phyloP scores from a whole-genome alignment of 1,140 invertebrate species.

The Apocrypta bakeri region DNA sequence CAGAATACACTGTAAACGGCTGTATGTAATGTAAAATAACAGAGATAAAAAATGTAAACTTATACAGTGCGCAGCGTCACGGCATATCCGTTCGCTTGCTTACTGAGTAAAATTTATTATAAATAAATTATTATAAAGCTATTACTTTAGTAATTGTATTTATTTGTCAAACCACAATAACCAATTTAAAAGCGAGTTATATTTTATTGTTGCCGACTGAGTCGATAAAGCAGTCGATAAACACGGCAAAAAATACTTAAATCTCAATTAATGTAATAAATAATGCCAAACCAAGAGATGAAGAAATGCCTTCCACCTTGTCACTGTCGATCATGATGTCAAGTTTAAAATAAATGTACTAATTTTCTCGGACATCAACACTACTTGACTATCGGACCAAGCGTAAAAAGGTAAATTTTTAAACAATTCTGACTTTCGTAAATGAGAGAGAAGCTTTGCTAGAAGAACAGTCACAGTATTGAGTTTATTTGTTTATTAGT shows the following conservation, averaged over 20 bases:
- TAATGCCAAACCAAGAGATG: too few relatives aligned
- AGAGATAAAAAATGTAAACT: constrained; percentile 62
- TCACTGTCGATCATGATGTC: too few relatives aligned
- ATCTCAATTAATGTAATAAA: too few relatives aligned
- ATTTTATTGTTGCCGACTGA: too few relatives aligned
- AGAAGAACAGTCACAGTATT: neutral
- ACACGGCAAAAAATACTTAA: too few relatives aligned
- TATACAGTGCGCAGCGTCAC: constrained; percentile 59
- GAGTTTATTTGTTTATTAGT: too few relatives aligned
- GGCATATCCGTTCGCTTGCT: constrained; percentile 50
- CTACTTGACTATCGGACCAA: constrained; percentile 1
- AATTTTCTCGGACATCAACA: too few relatives aligned
- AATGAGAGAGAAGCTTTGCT: neutral
- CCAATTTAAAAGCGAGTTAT: too few relatives aligned
- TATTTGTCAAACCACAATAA: too few relatives aligned
- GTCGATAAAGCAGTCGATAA: too few relatives aligned
- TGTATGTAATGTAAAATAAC: constrained; percentile 69
- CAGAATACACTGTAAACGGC: constrained; percentile 56
- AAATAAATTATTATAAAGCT: constrained; percentile 72
- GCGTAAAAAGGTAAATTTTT: neutral
- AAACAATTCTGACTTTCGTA: neutral
- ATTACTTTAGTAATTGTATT: neutral
- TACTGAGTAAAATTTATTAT: constrained; percentile 70
- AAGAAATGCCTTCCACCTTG: too few relatives aligned
- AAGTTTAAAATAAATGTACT: too few relatives aligned